Conservation (phyloP, 2,113 vertebrate species). For the Caranx melampygus region DNA sequence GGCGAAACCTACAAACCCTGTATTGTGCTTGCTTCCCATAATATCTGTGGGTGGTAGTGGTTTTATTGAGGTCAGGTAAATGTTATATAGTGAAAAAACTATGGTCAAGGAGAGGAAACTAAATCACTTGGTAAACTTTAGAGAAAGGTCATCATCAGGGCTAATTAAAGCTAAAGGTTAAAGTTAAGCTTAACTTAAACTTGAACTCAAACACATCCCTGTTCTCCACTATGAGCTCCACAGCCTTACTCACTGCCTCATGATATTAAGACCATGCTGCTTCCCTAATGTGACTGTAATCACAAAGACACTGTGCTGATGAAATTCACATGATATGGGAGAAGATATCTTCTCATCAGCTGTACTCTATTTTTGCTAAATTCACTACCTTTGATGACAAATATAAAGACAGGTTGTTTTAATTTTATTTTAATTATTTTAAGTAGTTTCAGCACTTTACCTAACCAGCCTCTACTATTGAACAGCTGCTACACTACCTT, state of each 20-base stretch:
- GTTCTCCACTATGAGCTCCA: too few species aligned
- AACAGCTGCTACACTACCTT: too few species aligned
- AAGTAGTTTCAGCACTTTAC: too few species aligned
- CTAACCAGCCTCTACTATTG: too few species aligned
- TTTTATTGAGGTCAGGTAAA: not conserved
- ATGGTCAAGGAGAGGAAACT: not conserved
- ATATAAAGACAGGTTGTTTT: too few species aligned
- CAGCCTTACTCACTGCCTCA: not conserved
- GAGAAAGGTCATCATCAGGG: not conserved
- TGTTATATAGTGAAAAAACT: not conserved
- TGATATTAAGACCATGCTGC: not conserved
- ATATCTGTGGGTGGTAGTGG: not conserved
- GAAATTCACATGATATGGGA: not conserved
- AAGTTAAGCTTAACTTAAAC: not conserved
- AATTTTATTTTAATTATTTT: too few species aligned
- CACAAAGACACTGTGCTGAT: not conserved
- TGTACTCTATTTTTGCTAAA: too few species aligned
- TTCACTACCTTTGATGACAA: too few species aligned
- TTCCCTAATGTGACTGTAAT: not conserved
- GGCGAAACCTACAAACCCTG: too few species aligned
- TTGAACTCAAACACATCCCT: not conserved
- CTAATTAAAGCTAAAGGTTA: not conserved
- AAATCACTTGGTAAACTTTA: not conserved
- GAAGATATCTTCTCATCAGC: not conserved
- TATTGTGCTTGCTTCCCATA: not conserved